Base-by-base conservation (phyloP, 2,797 vertebrate genomes). In the Nannoperca australis region DNA sequence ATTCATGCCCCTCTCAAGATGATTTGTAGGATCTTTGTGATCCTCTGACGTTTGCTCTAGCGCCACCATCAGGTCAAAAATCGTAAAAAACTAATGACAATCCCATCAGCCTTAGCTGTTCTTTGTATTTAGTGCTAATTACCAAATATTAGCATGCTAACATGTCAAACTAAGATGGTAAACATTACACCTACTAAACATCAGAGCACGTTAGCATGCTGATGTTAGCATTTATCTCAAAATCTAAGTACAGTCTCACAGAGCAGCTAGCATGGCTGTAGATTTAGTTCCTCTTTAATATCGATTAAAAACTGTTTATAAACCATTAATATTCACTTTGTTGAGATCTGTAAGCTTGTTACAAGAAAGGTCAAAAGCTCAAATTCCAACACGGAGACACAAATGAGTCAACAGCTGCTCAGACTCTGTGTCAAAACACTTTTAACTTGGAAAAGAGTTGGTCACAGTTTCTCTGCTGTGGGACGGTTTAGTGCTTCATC, bases 401-500 rank as follows among this genome's bases (percentile, higher is more conserved):
- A 20, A 27, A n/a, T 36, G 65, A 72, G 15, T 61, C 2, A 61
- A 5, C 24, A 64, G 78, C 58, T 64, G 59, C 67, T 47, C 8
- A 32, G 7, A 20, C 24, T 38, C 2, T 4, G 45, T 8, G 5
- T 60, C 27, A 2, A 17, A 59, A 36, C 61, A 30, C 47, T 66
- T 68, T 51, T 24, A 30, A 42, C 56, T 24, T 42, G 0, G 42
- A 10, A 44, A 27, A 50, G 30, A 42, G 44, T 42, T 60, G 42
- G 10, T 63, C 65, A 32, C 38, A 11, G 1, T 51, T 17, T 14
- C 24, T 51, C 6, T 44, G 44, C 12, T 47, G 14, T 32, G 18
- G 24, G 42, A 56, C 15, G 30, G 51, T 20, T 66, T 50, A 3
- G 1, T 59, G 34, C 45, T 24, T 58, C 53, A 1, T 51, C 13